Base-by-base conservation (phyloP, 2,888 invertebrate species). In the Ligdia adustata region DNA sequence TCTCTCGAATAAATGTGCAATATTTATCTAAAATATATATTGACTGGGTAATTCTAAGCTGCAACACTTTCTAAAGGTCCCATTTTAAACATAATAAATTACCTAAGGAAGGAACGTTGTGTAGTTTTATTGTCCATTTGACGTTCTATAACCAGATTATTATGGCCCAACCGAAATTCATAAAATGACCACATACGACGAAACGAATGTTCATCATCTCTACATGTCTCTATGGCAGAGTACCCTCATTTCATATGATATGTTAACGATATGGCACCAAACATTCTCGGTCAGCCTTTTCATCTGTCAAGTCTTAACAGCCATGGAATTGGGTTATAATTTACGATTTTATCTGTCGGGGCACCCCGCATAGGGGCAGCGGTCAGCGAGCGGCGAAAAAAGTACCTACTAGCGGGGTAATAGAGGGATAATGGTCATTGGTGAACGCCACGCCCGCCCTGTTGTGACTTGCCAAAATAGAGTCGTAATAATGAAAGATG, bases 301-400 rank as follows among this genome's bases (percentile, higher is more conserved):
- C 87, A 89, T 89, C 87, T 90, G 89, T 89, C 90, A 87, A 82
- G 76, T 77, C 72, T 79, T 85, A 87, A 88, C 87, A 85, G 75
- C 85, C 79, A 76, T 79, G 81, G 84, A 88, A 90, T 88, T 88
- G 89, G 89, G 87, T 86, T 87, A 86, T 90, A 89, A 90, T 90
- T 90, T 90, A 90, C 82, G 87, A 90, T 89, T 85, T 88, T 88
- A 90, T 90, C 89, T 86, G 78, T 66, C 44, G 66, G 64, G 77
- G 77, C 77, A 79, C 82, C 81, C 81, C 69, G 76, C 82, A 89
- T 88, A 82, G 86, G 89, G 89, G 89, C 80, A 82, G 79, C 72
- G 85, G 82, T 83, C 83, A 83, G 79, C 68, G 71, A 73, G 75
- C 72, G 70, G 66, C 72, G 76, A 84, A 87, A 85, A 86, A 87